These are phyloP conservation scores for Serilophus lunatus DNA, from an alignment of 2,113 vertebrate species.

Conservation along the genomic window DNA sequence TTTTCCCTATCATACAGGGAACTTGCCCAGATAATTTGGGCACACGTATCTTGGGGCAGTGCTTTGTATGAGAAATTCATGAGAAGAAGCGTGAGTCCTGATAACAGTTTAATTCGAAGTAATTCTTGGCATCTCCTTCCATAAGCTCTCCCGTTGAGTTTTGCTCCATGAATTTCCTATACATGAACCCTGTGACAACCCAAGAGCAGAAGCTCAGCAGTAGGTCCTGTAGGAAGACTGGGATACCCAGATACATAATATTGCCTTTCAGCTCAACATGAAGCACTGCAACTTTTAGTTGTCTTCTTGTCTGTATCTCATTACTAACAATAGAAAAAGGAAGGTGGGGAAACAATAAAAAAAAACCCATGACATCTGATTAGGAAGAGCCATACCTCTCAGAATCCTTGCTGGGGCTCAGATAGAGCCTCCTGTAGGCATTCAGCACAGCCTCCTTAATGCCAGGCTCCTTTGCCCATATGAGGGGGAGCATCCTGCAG, in stretches of 20 bases:
- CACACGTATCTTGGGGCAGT: neutral
- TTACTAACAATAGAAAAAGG: neutral
- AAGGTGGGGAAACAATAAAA: too few relatives aligned
- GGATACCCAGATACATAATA: neutral
- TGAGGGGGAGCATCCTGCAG: constrained; percentile 90
- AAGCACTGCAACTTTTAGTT: neutral
- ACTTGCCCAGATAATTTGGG: neutral
- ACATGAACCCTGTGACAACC: neutral
- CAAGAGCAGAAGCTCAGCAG: neutral
- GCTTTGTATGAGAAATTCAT: neutral
- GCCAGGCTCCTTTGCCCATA: constrained; percentile 91
- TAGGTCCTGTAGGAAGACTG: neutral
- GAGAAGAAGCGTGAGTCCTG: neutral
- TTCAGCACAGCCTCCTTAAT: constrained; percentile 91
- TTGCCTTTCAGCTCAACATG: neutral
- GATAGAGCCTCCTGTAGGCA: constrained; percentile 88
- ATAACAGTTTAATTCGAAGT: neutral
- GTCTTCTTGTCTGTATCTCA: neutral
- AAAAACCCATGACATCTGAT: neutral
- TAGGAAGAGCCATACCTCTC: constrained; percentile 73
- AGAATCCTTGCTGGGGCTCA: constrained; percentile 80
- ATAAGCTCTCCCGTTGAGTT: neutral
- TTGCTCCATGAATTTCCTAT: neutral
- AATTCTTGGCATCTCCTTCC: neutral
- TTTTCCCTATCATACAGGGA: neutral